A percentile compares a stretch with the other conserved stretches of the same genome.
phyloP scores from a whole-genome alignment of 2,113 vertebrate genomes.

The Aspiorhynchus laticeps region DNA sequence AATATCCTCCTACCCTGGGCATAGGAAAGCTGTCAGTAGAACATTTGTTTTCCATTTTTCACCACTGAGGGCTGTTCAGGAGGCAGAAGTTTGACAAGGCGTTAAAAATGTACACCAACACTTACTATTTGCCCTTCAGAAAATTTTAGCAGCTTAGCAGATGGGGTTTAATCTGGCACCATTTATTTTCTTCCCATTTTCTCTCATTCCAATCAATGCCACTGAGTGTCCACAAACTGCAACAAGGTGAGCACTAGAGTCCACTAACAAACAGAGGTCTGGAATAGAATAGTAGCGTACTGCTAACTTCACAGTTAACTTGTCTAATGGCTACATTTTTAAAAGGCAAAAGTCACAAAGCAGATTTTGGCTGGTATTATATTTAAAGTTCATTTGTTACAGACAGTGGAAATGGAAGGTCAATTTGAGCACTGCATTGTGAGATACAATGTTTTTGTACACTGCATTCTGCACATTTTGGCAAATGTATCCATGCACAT shows the following conservation, averaged over 20 bases:
- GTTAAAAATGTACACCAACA: conserved; percentile 74
- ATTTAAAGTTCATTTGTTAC: background rate
- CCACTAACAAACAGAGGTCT: background rate
- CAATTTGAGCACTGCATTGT: background rate
- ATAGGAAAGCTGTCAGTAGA: conserved; percentile 80
- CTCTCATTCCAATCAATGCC: conserved; percentile 40
- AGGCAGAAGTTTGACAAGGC: conserved; percentile 72
- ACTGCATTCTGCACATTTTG: background rate
- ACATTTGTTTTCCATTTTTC: conserved; percentile 85
- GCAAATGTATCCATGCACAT: background rate
- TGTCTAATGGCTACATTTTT: too few relatives aligned
- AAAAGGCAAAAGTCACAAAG: background rate
- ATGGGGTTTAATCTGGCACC: conserved; percentile 71
- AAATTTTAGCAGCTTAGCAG: conserved; percentile 72
- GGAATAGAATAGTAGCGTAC: background rate
- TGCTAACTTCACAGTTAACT: background rate
- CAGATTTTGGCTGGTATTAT: background rate
- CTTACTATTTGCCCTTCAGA: conserved; percentile 77
- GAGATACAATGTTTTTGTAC: background rate
- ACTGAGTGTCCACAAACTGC: background rate
- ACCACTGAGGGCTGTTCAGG: conserved; percentile 76
- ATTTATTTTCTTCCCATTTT: conserved; percentile 59
- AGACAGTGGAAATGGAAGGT: background rate
- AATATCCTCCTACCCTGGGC: conserved; percentile 80
- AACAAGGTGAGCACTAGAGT: background rate